Evolutionary conservation across 2,797 vertebrate species (phyloP).

Genomic region (Pelochelys cantorii): DNA sequence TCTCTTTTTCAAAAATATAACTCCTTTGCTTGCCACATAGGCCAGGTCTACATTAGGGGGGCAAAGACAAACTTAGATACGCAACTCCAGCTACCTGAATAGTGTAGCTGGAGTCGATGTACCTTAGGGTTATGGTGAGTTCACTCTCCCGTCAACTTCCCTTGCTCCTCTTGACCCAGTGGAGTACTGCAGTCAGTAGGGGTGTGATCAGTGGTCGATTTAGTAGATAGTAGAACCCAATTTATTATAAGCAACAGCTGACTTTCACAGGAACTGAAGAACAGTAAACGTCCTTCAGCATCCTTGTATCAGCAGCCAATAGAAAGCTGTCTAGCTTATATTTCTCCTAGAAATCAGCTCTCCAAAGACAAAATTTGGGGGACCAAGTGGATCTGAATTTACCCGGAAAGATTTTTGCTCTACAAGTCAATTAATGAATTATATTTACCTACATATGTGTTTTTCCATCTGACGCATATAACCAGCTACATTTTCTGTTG

Average conservation of each 20-base stretch:
- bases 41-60: not conserved
- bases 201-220: too few species aligned
- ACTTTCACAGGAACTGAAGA: not conserved
- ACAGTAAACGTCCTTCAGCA: not conserved
- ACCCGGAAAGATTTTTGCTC: not conserved
- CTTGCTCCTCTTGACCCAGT: too few species aligned
- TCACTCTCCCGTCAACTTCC: too few species aligned
- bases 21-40: conserved; percentile 52
- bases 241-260: not conserved
- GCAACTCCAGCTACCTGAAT: too few species aligned
- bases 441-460: too few species aligned
- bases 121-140: too few species aligned
- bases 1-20: conserved; percentile 11
- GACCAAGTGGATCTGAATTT: not conserved
- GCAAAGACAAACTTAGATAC: conserved; percentile 31
- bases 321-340: not conserved
- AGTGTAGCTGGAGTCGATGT: too few species aligned
- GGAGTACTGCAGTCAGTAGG: too few species aligned
- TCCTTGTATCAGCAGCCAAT: not conserved
- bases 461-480: not conserved
- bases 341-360: not conserved
- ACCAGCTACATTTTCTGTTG: not conserved
- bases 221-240: not conserved
- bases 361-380: not conserved
- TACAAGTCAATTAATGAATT: not conserved